Evolutionary conservation across 2,797 vertebrate species (phyloP).

Genomic region (Hirundo rustica): DNA sequence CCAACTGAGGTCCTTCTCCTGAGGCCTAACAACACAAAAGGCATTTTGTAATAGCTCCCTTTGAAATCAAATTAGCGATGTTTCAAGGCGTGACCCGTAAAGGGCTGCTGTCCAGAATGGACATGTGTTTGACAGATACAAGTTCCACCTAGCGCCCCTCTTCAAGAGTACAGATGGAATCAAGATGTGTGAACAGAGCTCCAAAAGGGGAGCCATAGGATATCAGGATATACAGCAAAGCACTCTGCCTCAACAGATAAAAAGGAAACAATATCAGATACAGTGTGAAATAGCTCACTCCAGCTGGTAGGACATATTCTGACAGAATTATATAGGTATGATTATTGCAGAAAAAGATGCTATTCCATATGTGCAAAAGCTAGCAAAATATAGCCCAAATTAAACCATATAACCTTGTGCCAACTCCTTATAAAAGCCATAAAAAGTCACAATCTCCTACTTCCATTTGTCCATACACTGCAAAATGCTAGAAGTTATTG

Average conservation of each 20-base stretch:
- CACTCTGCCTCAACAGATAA: background rate
- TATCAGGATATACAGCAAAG: conserved; percentile 21
- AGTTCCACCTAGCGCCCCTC: conserved; percentile 41
- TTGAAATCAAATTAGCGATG: conserved; percentile 69
- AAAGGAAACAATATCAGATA: conserved; percentile 50
- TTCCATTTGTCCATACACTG: background rate
- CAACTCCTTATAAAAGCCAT: background rate
- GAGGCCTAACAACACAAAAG: conserved; percentile 63
- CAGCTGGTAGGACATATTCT: conserved; percentile 37
- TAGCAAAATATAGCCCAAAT: conserved; percentile 7
- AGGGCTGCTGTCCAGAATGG: conserved; percentile 51
- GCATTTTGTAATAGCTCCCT: conserved; percentile 57
- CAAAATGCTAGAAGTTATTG: background rate
- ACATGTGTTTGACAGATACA: conserved; percentile 66
- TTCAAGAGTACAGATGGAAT: conserved; percentile 61
- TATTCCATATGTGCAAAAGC: background rate
- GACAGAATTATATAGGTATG: background rate
- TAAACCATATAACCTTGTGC: background rate
- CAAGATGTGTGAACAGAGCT: conserved; percentile 67
- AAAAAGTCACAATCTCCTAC: background rate
- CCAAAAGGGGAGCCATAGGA: conserved; percentile 35
- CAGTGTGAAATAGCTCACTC: conserved; percentile 1
- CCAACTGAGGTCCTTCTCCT: conserved; percentile 45
- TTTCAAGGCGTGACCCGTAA: conserved; percentile 66
- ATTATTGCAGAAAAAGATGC: background rate